A percentile compares a stretch with the other conserved stretches of the same genome.
Evolutionary conservation across 2,113 vertebrate species (phyloP).

Genomic region (Rhineura floridana): DNA sequence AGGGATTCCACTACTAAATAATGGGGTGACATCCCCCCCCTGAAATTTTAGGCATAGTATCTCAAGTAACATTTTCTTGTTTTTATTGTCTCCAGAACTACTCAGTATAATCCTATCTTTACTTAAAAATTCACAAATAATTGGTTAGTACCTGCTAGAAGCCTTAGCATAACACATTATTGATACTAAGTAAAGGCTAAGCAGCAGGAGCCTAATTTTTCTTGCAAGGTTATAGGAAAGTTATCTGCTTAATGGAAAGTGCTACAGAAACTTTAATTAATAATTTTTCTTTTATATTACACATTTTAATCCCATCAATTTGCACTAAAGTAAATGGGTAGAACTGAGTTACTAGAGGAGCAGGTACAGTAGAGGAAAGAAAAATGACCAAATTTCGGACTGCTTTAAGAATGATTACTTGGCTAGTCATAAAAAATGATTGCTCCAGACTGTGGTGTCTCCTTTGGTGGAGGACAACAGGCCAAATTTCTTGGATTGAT

Average conservation of each 20-base stretch:
- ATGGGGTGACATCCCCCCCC: neutral
- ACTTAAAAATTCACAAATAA: neutral
- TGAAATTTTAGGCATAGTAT: neutral
- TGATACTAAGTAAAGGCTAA: neutral
- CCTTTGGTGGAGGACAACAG: neutral
- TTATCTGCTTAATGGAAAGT: neutral
- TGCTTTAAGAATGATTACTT: neutral
- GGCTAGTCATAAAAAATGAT: neutral
- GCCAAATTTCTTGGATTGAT: neutral
- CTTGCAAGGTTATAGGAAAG: neutral
- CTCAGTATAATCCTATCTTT: neutral
- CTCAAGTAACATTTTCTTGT: neutral
- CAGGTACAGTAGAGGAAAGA: neutral
- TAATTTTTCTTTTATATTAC: neutral
- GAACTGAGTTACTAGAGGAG: neutral
- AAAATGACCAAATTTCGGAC: too few species aligned
- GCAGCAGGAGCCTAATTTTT: neutral
- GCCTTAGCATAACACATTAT: neutral
- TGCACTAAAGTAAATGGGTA: neutral
- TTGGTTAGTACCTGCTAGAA: neutral
- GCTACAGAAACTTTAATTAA: neutral
- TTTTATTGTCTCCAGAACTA: neutral
- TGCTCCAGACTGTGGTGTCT: too few species aligned
- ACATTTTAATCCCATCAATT: neutral
- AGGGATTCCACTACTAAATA: neutral